A percentile compares a stretch with the other conserved stretches of the same genome.
Evolutionary conservation across 2,797 vertebrate genomes (phyloP).

Genomic region (Poliocrania exsul): DNA sequence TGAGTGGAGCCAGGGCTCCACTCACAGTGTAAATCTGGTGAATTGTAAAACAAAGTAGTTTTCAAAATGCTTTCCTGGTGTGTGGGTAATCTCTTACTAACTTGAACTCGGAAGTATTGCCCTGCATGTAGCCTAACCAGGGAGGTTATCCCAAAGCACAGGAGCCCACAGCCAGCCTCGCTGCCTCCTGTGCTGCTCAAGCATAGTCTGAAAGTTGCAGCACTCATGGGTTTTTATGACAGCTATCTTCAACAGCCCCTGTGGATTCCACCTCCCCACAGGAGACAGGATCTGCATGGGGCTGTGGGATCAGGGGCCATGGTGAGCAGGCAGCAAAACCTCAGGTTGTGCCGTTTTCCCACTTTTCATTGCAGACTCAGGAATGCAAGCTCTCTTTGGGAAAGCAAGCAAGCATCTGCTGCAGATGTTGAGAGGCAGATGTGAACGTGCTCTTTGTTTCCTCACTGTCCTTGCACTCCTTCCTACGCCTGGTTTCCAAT

Average conservation of each 20-base stretch:
- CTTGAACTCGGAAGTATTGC: not conserved
- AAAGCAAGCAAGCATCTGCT: not conserved
- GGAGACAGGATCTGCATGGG: rapidly evolving
- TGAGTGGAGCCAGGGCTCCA: not conserved
- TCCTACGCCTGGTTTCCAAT: not conserved
- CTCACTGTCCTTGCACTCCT: rapidly evolving
- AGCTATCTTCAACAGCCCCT: not conserved
- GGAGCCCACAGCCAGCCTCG: rapidly evolving
- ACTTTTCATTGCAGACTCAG: not conserved
- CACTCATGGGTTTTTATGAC: rapidly evolving
- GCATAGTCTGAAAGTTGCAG: not conserved
- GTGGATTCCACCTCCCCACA: not conserved
- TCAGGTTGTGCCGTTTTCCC: not conserved
- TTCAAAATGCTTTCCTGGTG: not conserved
- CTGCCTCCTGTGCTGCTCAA: rapidly evolving
- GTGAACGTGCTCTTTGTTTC: not conserved
- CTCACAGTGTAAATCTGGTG: not conserved
- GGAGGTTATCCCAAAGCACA: not conserved
- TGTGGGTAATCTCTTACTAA: not conserved
- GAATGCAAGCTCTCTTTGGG: not conserved
- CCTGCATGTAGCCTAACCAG: not conserved
- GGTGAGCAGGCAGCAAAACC: not conserved
- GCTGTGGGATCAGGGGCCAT: rapidly evolving
- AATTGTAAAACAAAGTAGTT: not conserved
- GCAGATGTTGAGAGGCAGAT: not conserved